Base-by-base conservation (phyloP, 2,888 invertebrate genomes). In the Oscheius sp. region DNA sequence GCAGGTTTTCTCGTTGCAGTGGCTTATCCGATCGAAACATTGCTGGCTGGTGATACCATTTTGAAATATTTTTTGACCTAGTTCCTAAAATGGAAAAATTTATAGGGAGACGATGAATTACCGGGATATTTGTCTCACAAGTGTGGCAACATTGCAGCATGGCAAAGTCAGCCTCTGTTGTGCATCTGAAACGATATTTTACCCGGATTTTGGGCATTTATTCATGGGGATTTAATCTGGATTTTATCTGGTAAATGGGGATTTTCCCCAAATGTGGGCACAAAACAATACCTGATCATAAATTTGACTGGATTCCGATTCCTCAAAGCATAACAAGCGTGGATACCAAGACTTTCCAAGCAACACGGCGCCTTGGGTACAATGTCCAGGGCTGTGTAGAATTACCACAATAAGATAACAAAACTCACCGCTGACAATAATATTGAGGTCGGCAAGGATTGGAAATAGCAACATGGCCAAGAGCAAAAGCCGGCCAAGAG, bases 141-240 rank as follows among this genome's bases (percentile, higher is more conserved):
- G 53, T 58, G 35, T 72, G 64, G 21, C 72, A 72, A 45, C 72
- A 72, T 45, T 72, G 72, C 9, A 72, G 52, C 41, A 72, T 66
- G 12, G 55, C 72, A 55, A 72, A 72, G 35, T 72, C 72, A 1
- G 58, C 72, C 56, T 55, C 64, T 18, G 29, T 55, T 29, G 46
- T 23, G 49, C 72, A 72, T 43, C 64, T 72, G 55, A 41, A 72
- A n/a, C n/a, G n/a, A n/a, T n/a, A n/a, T n/a, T n/a, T n/a, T n/a
- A n/a, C n/a, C n/a, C n/a, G n/a, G n/a, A n/a, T n/a, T 23, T 58
- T 45, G 45, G 9, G n/a, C n/a, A n/a, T n/a, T n/a, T n/a, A n/a
- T n/a, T n/a, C n/a, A n/a, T 45, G 18, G 21, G 23, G 13, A 18
- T n/a, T 55, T 3, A 23, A 3, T 2, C 55, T 55, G 6, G 13